Percentiles rank a stretch among this genome's conserved stretches.
Conservation (phyloP, 2,113 vertebrate species). For the Mugil cephalus region DNA sequence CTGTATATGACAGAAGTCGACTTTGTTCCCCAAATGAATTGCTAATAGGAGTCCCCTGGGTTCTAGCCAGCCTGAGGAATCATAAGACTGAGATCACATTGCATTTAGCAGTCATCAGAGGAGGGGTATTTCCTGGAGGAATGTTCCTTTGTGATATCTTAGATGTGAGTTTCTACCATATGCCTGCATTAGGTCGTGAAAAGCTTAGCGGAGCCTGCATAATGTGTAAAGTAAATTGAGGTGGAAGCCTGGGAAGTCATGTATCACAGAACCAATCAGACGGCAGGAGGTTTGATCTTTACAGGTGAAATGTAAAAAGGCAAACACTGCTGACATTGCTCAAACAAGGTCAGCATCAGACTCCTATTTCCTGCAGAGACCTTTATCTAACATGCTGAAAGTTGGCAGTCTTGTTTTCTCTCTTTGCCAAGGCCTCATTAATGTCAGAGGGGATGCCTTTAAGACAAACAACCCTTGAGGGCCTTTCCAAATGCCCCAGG, state of each 20-base stretch:
- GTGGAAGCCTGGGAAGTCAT: constrained; percentile 3
- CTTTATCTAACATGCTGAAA: constrained; percentile 33
- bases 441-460: constrained; percentile 65
- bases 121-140: constrained; percentile 37
- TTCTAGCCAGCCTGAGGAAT: constrained; percentile 49
- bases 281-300: constrained; percentile 30
- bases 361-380: constrained; percentile 10
- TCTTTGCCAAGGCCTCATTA: constrained; percentile 45
- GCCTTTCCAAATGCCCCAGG: constrained; percentile 41
- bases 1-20: constrained; percentile 25
- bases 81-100: constrained; percentile 47
- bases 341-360: constrained; percentile 1
- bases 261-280: constrained; percentile 21
- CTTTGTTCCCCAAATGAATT: constrained; percentile 58
- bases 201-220: background rate
- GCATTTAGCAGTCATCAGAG: constrained; percentile 42
- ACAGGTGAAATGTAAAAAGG: constrained; percentile 7
- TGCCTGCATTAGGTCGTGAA: constrained; percentile 1
- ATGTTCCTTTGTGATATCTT: constrained; percentile 22
- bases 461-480: constrained; percentile 58
- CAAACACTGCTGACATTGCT: constrained; percentile 12
- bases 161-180: constrained; percentile 30
- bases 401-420: constrained; percentile 3
- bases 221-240: background rate
- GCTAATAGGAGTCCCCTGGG: constrained; percentile 40